Evolutionary conservation across 2,113 vertebrate species (phyloP), one percentile per base, ranked within the genome.

Genomic region (Barbus barbus): DNA sequence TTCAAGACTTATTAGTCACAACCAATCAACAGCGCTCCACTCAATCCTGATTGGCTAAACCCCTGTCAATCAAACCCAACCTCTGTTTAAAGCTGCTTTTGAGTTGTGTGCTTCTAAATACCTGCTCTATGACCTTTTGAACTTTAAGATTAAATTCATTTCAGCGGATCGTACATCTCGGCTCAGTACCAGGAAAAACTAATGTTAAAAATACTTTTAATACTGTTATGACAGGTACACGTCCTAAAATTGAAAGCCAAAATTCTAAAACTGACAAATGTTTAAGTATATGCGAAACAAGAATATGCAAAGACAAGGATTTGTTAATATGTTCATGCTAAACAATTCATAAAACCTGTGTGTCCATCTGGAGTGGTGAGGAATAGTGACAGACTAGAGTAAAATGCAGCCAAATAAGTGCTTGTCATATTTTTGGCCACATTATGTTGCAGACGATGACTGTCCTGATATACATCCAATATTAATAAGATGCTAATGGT

Each of bases 391-490:
- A 78, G 53, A 60, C 75, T 36, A 24, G 12, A 38, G 31, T 61
- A 60, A 24, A 38, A 78, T 18, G 33, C 56, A 26, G 76, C 53
- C 60, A 67, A 48, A 67, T 48, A 60, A 38, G 20, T 24, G 75
- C 51, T 56, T 56, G 58, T 61, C 77, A 44, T 61, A 78, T 75
- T 77, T 75, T 77, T 78, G 56, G 77, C 77, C 36, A 44, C 77
- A 24, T 60, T 78, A 14, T 13, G 28, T 56, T 36, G 31, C 33
- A 26, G 56, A 78, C 53, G 11, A 61, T 60, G 8, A 41, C 53
- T 61, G 76, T 78, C 36, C 56, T 61, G 53, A 78, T 78, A 78
- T 60, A 78, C 36, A 60, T 79, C 56, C 77, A 79, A 44, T 61
- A 78, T 78, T 78, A 78, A 78, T 26, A 78, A 56, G 26, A 77